Base-by-base conservation (phyloP, 2,113 vertebrate genomes). In the Sterna hirundo region DNA sequence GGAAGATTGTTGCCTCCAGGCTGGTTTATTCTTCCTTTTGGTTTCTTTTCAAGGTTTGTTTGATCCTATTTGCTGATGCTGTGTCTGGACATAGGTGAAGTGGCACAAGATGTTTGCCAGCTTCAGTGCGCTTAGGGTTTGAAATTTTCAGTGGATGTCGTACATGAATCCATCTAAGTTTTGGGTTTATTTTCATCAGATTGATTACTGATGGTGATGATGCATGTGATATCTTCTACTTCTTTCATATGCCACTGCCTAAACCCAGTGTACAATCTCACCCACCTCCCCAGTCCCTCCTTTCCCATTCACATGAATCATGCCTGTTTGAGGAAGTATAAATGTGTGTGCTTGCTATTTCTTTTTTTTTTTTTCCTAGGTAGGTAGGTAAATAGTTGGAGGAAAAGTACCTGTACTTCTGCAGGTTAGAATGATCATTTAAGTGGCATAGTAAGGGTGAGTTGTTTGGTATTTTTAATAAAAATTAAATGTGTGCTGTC, bases 371-470 rank as follows among this genome's bases (percentile, higher is more conserved):
- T 83, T 95, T 88, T 81, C 18, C 74, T 96, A 96, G 64, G 69
- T 96, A 94, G 81, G 40, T 97, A 97, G 94, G 82, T 93, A 66
- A 61, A 42, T 97, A 97, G 94, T 66, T 93, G 85, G 85, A 90
- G 75, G 95, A 93, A 42, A 90, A 93, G 64, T 18, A 88, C 89
- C 89, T 96, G 94, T 44, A 64, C 80, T 82, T 51, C 32, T 91
- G 82, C 84, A 86, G 97, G 95, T 95, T 96, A 90, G 94, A 70
- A 32, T 32, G 93, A 94, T 94, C 82, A 89, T 42, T 36, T 95
- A 52, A 94, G 91, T 96, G 97, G 89, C 90, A 95, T 97, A 97
- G 97, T 96, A 83, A 94, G 97, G 93, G 94, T 94, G 96, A 94
- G 96, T 88, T 90, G 81, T 95, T 88, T 83, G 93, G 79, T 96